Percentiles rank a stretch among this genome's conserved stretches.
Evolutionary conservation across 2,888 invertebrate species (phyloP).

Genomic region (Caenorhabditis sp.): DNA sequence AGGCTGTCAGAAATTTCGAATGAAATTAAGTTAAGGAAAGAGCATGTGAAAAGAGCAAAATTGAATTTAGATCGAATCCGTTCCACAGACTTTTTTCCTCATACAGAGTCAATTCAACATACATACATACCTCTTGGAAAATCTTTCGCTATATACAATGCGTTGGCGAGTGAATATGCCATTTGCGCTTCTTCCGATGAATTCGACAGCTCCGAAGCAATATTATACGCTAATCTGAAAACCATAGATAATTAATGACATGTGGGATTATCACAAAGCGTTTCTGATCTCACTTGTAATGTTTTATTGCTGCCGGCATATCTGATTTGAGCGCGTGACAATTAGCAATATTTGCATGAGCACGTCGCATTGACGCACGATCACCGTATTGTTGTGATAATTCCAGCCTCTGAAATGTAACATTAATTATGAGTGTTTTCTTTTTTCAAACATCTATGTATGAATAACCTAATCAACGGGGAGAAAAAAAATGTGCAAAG

Average conservation of each 20-base stretch:
- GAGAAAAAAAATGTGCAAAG: slow-evolving; percentile 11
- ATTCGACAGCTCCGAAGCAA: slow-evolving; percentile 31
- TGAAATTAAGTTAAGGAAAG: too few species aligned
- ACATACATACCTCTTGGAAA: slow-evolving; percentile 25
- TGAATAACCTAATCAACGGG: not conserved
- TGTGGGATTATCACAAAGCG: slow-evolving; percentile 5
- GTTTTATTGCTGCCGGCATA: slow-evolving; percentile 37
- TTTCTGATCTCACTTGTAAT: slow-evolving; percentile 45
- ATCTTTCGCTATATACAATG: slow-evolving; percentile 39
- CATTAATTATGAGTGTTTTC: not conserved
- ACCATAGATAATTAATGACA: too few species aligned
- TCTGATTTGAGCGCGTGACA: slow-evolving; percentile 39
- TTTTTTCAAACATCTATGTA: not conserved
- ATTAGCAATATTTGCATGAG: slow-evolving; percentile 43
- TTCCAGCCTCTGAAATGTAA: slow-evolving; percentile 40
- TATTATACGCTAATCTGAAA: slow-evolving; percentile 33
- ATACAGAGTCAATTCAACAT: too few species aligned
- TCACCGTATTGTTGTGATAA: slow-evolving; percentile 46
- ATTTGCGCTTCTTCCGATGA: slow-evolving; percentile 36
- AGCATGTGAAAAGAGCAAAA: too few species aligned
- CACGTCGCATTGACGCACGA: slow-evolving; percentile 33
- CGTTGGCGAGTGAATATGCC: slow-evolving; percentile 41
- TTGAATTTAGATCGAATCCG: too few species aligned
- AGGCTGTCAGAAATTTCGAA: too few species aligned
- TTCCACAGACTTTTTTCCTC: too few species aligned